Percentiles rank a stretch among this genome's conserved stretches.
phyloP scores from a whole-genome alignment of 2,888 invertebrate species.

The Orchestes rusci region DNA sequence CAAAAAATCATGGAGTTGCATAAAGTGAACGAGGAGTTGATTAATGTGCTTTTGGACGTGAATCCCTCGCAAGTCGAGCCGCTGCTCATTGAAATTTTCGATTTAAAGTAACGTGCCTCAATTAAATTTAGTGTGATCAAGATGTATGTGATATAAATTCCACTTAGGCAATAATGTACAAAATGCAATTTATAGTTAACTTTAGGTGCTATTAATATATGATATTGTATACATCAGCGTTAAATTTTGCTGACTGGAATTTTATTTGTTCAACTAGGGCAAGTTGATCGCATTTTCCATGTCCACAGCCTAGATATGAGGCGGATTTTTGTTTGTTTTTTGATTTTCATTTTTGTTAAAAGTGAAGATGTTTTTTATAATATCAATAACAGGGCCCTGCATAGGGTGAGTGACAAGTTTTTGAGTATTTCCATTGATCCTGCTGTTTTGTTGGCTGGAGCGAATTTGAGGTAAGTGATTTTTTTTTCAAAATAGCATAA shows the following conservation, averaged over 20 bases:
- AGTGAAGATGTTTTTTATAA: constrained; percentile 37
- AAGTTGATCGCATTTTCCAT: too few species aligned
- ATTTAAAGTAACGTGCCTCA: constrained; percentile 71
- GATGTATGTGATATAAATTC: constrained; percentile 17
- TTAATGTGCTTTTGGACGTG: constrained; percentile 85
- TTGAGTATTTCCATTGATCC: constrained; percentile 69
- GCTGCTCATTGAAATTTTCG: constrained; percentile 89
- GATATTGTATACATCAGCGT: too few species aligned
- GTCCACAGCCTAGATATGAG: too few species aligned
- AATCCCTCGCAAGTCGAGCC: constrained; percentile 90
- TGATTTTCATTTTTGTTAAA: neutral
- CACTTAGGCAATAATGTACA: constrained; percentile 17
- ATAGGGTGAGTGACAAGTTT: constrained; percentile 61
- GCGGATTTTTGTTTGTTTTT: too few species aligned
- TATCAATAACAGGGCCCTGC: constrained; percentile 54
- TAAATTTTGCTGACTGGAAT: too few species aligned
- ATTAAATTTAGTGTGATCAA: constrained; percentile 15
- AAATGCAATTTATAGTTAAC: too few species aligned
- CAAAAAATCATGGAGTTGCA: constrained; percentile 88
- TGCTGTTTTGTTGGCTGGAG: constrained; percentile 50
- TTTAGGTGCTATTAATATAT: too few species aligned
- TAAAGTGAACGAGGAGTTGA: constrained; percentile 83
- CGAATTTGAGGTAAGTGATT: constrained; percentile 41
- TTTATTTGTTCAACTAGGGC: too few species aligned
- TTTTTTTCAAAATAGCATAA: neutral